A percentile compares a stretch with the other conserved stretches of the same genome.
phyloP scores from a whole-genome alignment of 2,888 invertebrate genomes.

The Lycia hirtaria region DNA sequence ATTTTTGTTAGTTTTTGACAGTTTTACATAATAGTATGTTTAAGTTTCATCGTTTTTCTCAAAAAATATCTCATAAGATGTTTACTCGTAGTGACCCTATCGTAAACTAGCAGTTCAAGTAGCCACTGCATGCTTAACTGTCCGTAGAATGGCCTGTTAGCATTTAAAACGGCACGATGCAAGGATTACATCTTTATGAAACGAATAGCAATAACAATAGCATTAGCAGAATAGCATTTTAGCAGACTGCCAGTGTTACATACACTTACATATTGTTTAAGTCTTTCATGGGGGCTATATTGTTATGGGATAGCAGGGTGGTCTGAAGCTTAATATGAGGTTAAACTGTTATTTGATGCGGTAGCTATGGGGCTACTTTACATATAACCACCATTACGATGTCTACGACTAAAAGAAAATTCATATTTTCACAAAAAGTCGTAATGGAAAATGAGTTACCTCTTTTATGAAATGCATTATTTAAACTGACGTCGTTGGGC shows the following conservation, averaged over 20 bases:
- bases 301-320: slow-evolving; percentile 18
- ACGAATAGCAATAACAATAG: slow-evolving; percentile 21
- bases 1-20: no score
- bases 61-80: not conserved
- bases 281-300: slow-evolving; percentile 17
- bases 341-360: slow-evolving; percentile 15
- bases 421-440: not conserved
- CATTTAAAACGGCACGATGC: slow-evolving; percentile 18
- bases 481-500: no score
- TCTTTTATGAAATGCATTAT: not conserved
- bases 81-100: not conserved
- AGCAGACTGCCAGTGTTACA: slow-evolving; percentile 14
- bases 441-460: no score
- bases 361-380: not conserved
- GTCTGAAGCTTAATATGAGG: slow-evolving; percentile 13
- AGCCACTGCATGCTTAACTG: slow-evolving; percentile 9
- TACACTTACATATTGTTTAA: slow-evolving; percentile 20
- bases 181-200: slow-evolving; percentile 21
- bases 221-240: slow-evolving; percentile 14
- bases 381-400: not conserved
- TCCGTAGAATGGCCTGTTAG: slow-evolving; percentile 10
- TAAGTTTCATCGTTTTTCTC: no score
- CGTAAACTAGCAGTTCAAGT: not conserved
- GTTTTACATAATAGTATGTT: no score
- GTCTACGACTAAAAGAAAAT: not conserved